These are phyloP conservation scores for Myiothlypis chrysogaster DNA, from an alignment of 2,797 vertebrate genomes.

Conservation along the genomic window DNA sequence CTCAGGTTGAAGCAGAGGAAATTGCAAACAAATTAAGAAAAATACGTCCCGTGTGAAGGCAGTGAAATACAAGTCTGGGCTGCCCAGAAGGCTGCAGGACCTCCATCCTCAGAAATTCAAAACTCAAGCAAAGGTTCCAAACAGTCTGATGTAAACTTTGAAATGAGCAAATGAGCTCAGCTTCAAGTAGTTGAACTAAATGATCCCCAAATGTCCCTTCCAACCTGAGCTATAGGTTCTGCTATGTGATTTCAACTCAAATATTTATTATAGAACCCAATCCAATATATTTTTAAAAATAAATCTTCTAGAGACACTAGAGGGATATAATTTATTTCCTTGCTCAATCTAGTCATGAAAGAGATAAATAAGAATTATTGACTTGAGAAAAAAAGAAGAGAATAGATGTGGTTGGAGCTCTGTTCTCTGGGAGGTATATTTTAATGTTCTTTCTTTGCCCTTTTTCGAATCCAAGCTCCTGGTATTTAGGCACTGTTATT, in stretches of 20 bases:
- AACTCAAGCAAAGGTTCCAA: background rate
- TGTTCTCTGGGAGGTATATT: background rate
- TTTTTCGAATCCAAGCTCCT: background rate
- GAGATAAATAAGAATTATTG: background rate
- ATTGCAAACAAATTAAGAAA: background rate
- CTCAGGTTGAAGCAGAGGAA: background rate
- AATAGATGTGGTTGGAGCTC: background rate
- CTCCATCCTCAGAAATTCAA: background rate
- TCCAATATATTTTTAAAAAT: background rate
- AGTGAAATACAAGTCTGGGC: background rate
- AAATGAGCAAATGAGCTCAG: background rate
- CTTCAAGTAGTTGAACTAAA: background rate
- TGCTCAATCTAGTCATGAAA: background rate
- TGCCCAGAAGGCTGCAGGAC: background rate
- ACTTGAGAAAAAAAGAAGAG: background rate
- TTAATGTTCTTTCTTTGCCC: background rate
- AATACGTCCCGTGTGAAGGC: fast-evolving
- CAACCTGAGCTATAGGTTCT: background rate
- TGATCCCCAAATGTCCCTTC: background rate
- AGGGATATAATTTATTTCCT: background rate
- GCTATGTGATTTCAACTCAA: background rate
- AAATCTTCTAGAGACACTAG: background rate
- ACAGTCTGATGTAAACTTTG: background rate
- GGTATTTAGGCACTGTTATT: background rate
- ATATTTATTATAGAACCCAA: background rate